Conservation (phyloP, 2,113 vertebrate species). For the Podocnemis expansa region DNA sequence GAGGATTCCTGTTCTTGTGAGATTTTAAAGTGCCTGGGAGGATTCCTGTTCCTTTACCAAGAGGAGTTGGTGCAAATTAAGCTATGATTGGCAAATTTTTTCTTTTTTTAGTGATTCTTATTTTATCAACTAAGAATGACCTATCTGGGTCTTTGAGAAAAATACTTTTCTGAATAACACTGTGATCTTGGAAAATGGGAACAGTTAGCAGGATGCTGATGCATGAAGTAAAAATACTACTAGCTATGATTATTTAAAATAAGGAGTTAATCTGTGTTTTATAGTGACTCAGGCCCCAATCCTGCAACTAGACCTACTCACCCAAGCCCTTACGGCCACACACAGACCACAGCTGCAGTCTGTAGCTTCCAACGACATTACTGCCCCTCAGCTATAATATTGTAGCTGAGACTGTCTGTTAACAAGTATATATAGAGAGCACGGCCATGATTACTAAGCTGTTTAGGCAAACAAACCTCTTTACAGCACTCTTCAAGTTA, state of each 20-base stretch:
- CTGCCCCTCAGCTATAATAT: background rate
- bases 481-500: background rate
- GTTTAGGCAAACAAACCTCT: background rate
- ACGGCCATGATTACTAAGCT: background rate
- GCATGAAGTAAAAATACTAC: background rate
- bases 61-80: background rate
- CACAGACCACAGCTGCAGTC: background rate
- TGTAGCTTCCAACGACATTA: background rate
- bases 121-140: background rate
- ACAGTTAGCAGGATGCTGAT: background rate
- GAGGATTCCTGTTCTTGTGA: background rate
- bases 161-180: background rate
- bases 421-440: background rate
- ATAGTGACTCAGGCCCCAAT: background rate
- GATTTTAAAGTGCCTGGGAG: background rate
- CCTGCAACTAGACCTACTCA: background rate
- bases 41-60: background rate
- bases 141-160: background rate
- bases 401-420: background rate
- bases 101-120: background rate
- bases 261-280: background rate
- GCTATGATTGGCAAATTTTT: background rate
- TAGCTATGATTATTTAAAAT: background rate
- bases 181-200: background rate
- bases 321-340: background rate